These are phyloP conservation scores for Hystrix brachyura DNA, from an alignment of 2,113 vertebrate species.

Conservation along the genomic window DNA sequence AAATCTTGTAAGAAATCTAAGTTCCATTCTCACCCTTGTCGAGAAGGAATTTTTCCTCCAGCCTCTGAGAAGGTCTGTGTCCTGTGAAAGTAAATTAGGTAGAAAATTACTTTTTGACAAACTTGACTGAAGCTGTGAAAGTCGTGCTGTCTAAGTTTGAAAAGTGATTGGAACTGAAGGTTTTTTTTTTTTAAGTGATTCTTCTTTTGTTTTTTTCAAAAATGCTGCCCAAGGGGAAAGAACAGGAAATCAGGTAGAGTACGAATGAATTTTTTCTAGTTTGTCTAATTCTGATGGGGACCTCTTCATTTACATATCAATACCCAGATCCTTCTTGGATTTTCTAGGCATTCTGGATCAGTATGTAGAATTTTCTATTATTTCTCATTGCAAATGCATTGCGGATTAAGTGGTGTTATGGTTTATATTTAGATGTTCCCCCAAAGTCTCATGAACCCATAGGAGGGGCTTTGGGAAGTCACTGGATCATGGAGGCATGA, in stretches of 20 bases:
- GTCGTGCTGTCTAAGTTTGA: slow-evolving; percentile 77
- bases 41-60: slow-evolving; percentile 58
- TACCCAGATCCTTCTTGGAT: background rate
- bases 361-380: background rate
- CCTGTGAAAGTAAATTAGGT: slow-evolving; percentile 81
- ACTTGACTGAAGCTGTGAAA: slow-evolving; percentile 75
- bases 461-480: background rate
- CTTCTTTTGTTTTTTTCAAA: slow-evolving; percentile 65
- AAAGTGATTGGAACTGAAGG: slow-evolving; percentile 68
- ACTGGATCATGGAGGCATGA: background rate
- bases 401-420: background rate
- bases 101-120: slow-evolving; percentile 78
- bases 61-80: slow-evolving; percentile 67
- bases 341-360: background rate
- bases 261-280: background rate
- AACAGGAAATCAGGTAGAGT: slow-evolving; percentile 50
- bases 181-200: slow-evolving; percentile 11
- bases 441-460: background rate
- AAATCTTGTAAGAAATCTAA: slow-evolving; percentile 41
- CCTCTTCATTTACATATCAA: slow-evolving; percentile 13
- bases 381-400: background rate
- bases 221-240: slow-evolving; percentile 59
- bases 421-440: background rate
- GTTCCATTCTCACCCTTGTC: slow-evolving; percentile 37
- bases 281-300: background rate